Evolutionary conservation across 1,140 invertebrate genomes (phyloP), one percentile per base, ranked within the genome.

Genomic region (Brachionus asplanchnoidis): DNA sequence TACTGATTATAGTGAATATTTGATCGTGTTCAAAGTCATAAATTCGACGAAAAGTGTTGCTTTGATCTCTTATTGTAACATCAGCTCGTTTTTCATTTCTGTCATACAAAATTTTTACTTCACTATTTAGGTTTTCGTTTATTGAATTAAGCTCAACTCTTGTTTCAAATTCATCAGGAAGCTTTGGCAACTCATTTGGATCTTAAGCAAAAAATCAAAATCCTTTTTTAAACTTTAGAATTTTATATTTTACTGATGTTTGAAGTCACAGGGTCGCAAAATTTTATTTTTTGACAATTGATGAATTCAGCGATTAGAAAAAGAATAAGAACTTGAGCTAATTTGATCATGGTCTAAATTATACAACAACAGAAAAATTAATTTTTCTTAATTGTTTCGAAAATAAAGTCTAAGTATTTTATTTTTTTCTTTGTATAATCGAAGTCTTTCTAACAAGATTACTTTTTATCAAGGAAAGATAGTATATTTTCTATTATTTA

Each of bases 91-190:
- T 82, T 14, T 82, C 79, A 42, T 40, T 44, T n/a, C 40, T 65
- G 12, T 82, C 79, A 32, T 82, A 82, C 8, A 82, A 26, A 46
- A 82, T 82, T 3, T n/a, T 32, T 6, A 50, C 50, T 20, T 82
- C 79, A 20, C 14, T 65, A 44, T 68, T 82, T 20, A 32, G 20
- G 20, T 26, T 65, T 60, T 82, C 28, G 14, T 40, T 60, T 60
- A 65, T 14, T n/a, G 60, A 60, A 46, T 82, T 82, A 26, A 82
- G 14, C 14, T 82, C 79, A 40, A 82, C 40, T 20, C 79, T 42
- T 14, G 79, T 14, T 65, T 82, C 50, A 68, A 82, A 82, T 68
- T 68, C 65, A 46, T 65, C 79, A 17, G 79, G 79, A n/a, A 82
- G 42, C 20, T 66, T 82, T 60, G 79, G 79, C n/a, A 65, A 68